Evolutionary conservation across 2,113 vertebrate genomes (phyloP).

Genomic region (Hiodon tergisus): DNA sequence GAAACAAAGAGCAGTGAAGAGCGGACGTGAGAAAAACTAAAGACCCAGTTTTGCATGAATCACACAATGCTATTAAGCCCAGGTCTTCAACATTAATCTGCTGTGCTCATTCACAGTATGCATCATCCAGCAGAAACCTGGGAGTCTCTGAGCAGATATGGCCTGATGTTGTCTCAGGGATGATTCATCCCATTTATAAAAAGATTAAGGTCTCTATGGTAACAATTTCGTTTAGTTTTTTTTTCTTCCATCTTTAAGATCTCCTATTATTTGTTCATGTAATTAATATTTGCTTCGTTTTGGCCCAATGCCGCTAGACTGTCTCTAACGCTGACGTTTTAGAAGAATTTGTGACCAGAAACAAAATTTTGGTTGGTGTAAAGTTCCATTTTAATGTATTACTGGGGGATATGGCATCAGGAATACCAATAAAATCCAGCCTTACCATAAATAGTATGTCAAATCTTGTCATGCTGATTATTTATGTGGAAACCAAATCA

Average conservation of each 20-base stretch:
- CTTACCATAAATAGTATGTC: too few relatives aligned
- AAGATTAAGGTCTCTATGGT: constrained; percentile 6
- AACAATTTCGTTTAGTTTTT: constrained; percentile 15
- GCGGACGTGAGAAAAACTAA: constrained; percentile 6
- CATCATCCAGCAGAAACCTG: neutral
- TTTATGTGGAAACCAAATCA: too few relatives aligned
- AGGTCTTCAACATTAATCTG: constrained; percentile 13
- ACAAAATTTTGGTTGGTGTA: too few relatives aligned
- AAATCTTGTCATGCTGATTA: too few relatives aligned
- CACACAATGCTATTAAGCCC: constrained; percentile 22
- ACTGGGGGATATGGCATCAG: too few relatives aligned
- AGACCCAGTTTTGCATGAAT: constrained; percentile 19
- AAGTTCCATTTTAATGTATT: too few relatives aligned
- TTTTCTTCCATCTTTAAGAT: neutral
- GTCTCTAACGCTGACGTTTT: too few relatives aligned
- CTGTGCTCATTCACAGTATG: constrained; percentile 11
- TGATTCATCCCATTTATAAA: constrained; percentile 15
- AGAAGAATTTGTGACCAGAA: too few relatives aligned
- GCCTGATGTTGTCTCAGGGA: neutral
- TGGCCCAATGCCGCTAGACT: too few relatives aligned
- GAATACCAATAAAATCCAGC: too few relatives aligned
- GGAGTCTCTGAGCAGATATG: constrained; percentile 1
- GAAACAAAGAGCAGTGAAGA: neutral
- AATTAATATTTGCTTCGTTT: too few relatives aligned
- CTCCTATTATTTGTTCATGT: neutral